Base-by-base conservation (phyloP, 1,140 invertebrate genomes). In the Zaprionus africanus region DNA sequence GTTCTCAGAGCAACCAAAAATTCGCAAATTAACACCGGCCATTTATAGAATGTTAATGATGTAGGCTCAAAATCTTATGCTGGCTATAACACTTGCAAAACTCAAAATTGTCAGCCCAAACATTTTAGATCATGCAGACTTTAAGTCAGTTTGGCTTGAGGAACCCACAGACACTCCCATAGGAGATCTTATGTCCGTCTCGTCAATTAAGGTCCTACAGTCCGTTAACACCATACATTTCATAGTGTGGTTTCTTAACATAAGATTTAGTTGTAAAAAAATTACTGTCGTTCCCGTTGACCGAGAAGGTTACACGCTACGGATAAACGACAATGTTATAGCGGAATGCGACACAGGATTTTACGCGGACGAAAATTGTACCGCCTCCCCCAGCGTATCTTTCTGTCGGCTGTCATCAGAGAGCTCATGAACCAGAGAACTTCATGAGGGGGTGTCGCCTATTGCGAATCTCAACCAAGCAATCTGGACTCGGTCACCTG, bases 131-230 rank as follows among this genome's bases (percentile, higher is more conserved):
- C 71, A 71, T 15, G 3, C 49, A 56, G 49, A 75, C 31, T 36
- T 79, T 0, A 59, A 76, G 17, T 59, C 62, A 31, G 22, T 79
- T 76, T 70, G 71, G 71, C 51, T 69, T 41, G 65, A 70, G 49
- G 46, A 75, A 7, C 58, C 71, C 70, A 74, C 71, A 12, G 34
- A 61, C 15, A 74, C 49, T 13, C 69, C 61, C 17, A 69, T 74
- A 57, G 28, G 46, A 9, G 71, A 78, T 17, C 56, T 78, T 59
- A n/a, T 78, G 53, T 59, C 64, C 36, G 61, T 65, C 1, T 7
- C 60, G 36, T 67, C 49, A 26, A 24, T 72, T 9, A 77, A 73
- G 13, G 56, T 68, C 7, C 28, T 73, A 1, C 54, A 73, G n/a
- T 73, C 63, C 22, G 12, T 7, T 36, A 68, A 73, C 7, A 2